phyloP scores from a whole-genome alignment of 2,113 vertebrate genomes.

The Tringa solitaria region DNA sequence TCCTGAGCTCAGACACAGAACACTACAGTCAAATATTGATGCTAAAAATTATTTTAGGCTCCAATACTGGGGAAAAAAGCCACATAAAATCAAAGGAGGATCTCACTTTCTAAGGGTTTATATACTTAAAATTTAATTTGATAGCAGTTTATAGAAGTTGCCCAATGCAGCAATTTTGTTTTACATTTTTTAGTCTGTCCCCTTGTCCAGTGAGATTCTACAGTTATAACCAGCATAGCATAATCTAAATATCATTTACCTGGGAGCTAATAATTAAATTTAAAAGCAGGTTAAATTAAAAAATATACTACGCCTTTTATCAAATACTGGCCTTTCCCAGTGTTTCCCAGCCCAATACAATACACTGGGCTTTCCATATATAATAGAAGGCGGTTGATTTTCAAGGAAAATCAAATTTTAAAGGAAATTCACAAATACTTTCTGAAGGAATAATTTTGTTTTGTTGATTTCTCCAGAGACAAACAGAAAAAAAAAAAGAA shows the following conservation, averaged over 20 bases:
- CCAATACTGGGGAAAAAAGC: neutral
- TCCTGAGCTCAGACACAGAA: neutral
- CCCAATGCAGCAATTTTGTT: neutral
- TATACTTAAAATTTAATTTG: neutral
- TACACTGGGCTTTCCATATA: neutral
- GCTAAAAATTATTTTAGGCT: neutral
- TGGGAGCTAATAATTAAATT: neutral
- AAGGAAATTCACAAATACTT: neutral
- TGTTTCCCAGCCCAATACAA: neutral
- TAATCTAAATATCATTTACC: neutral
- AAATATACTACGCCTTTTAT: neutral
- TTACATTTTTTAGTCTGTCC: neutral
- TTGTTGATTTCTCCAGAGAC: neutral
- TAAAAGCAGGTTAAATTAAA: neutral
- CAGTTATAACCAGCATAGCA: neutral
- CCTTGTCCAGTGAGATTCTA: neutral
- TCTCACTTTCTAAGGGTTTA: neutral
- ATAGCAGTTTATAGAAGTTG: neutral
- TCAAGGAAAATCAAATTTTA: neutral
- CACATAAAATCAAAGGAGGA: neutral
- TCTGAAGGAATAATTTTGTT: neutral
- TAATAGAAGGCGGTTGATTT: neutral
- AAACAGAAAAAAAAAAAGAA: neutral
- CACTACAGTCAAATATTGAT: neutral
- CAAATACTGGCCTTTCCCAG: neutral